Conservation (phyloP, 2,113 vertebrate genomes). For the Ivindomyrus marchei region DNA sequence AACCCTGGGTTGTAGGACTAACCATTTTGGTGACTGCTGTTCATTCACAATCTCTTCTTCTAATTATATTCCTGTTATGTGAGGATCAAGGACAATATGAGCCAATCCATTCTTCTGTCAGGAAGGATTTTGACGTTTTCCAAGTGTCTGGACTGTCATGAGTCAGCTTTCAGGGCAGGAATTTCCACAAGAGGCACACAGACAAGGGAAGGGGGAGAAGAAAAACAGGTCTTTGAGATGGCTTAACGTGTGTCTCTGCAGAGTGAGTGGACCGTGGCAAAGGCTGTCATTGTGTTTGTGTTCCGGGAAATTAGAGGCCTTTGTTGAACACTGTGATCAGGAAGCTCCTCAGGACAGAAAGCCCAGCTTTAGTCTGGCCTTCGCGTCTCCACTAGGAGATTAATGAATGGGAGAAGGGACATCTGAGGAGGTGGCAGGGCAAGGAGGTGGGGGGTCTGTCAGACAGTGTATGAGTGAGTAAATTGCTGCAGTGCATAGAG, state of each 20-base stretch:
- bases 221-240: neutral
- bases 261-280: neutral
- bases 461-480: neutral
- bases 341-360: neutral
- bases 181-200: neutral
- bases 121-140: neutral
- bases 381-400: neutral
- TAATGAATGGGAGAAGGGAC: neutral
- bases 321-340: constrained; percentile 16
- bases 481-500: neutral
- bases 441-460: neutral
- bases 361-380: neutral
- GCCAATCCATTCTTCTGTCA: neutral
- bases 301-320: constrained; percentile 13
- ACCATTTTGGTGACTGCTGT: neutral
- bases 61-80: neutral
- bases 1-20: neutral
- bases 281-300: constrained; percentile 10
- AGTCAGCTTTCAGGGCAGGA: neutral
- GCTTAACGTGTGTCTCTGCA: neutral
- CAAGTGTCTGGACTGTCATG: too few species aligned
- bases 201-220: neutral
- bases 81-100: neutral
- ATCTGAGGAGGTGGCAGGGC: neutral
- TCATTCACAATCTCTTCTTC: neutral